Evolutionary conservation across 2,888 invertebrate species (phyloP).

Genomic region (Mythimna vitellina): DNA sequence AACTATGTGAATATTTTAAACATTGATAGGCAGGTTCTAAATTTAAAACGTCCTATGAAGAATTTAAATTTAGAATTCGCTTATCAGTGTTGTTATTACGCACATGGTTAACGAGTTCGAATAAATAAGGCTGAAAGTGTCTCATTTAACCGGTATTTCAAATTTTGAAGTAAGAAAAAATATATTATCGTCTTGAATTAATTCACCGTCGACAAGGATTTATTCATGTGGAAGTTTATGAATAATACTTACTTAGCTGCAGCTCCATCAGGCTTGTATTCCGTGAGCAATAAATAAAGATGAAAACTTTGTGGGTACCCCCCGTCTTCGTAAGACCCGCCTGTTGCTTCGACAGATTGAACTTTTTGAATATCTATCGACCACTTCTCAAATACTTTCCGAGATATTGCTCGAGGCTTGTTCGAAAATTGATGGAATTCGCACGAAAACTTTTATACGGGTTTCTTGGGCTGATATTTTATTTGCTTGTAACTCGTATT

Average conservation of each 20-base stretch:
- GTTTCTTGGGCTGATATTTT: slow-evolving; percentile 23
- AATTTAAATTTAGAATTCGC: too few species aligned
- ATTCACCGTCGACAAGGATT: slow-evolving; percentile 6
- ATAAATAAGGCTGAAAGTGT: neutral
- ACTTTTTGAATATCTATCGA: slow-evolving; percentile 69
- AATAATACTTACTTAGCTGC: slow-evolving; percentile 27
- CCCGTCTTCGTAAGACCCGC: slow-evolving; percentile 35
- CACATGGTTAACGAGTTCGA: neutral
- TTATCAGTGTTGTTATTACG: too few species aligned
- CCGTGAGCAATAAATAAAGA: slow-evolving; percentile 55
- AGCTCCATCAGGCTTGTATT: slow-evolving; percentile 30
- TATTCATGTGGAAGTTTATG: slow-evolving; percentile 26
- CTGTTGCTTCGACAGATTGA: slow-evolving; percentile 67
- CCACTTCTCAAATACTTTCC: slow-evolving; percentile 64
- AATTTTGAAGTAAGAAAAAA: neutral
- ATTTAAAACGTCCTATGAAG: too few species aligned
- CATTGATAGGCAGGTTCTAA: too few species aligned
- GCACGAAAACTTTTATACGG: slow-evolving; percentile 34
- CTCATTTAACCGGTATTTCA: neutral
- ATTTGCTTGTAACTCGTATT: neutral
- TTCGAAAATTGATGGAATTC: slow-evolving; percentile 57
- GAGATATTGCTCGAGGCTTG: slow-evolving; percentile 58
- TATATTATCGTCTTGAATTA: neutral
- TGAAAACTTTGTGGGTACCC: slow-evolving; percentile 43
- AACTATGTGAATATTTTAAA: too few species aligned